A percentile compares a stretch with the other conserved stretches of the same genome.
These are phyloP conservation scores for Luscinia luscinia DNA, from an alignment of 2,797 vertebrate genomes.

Conservation along the genomic window DNA sequence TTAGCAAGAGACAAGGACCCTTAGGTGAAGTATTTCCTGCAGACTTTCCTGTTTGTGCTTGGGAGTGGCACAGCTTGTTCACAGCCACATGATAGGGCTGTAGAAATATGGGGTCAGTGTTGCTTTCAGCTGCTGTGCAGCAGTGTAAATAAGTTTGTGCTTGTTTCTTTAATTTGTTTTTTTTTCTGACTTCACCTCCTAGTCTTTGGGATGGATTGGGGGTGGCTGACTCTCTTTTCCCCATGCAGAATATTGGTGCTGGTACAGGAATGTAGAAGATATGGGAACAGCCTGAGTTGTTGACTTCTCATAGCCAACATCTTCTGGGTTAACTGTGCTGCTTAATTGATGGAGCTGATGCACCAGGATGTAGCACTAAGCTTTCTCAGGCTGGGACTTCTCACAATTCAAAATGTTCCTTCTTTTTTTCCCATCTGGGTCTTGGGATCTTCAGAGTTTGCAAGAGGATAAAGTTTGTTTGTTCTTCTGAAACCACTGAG, in stretches of 20 bases:
- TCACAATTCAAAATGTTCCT: neutral
- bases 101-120: neutral
- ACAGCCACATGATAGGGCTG: neutral
- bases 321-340: neutral
- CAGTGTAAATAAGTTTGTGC: neutral
- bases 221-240: neutral
- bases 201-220: neutral
- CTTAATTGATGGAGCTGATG: neutral
- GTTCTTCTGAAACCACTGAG: neutral
- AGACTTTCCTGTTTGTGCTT: neutral
- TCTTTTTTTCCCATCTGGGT: neutral
- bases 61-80: neutral
- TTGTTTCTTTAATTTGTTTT: neutral
- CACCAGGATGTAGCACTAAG: neutral
- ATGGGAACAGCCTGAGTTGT: neutral
- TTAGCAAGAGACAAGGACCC: neutral
- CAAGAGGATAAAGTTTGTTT: neutral
- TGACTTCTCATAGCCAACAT: neutral
- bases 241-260: neutral
- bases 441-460: neutral
- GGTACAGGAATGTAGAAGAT: too few species aligned
- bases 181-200: neutral
- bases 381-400: neutral
- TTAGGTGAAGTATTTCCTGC: conserved; percentile 10
- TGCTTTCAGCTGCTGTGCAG: neutral